Evolutionary conservation across 2,113 vertebrate genomes (phyloP).

Genomic region (Periophthalmus modestus): DNA sequence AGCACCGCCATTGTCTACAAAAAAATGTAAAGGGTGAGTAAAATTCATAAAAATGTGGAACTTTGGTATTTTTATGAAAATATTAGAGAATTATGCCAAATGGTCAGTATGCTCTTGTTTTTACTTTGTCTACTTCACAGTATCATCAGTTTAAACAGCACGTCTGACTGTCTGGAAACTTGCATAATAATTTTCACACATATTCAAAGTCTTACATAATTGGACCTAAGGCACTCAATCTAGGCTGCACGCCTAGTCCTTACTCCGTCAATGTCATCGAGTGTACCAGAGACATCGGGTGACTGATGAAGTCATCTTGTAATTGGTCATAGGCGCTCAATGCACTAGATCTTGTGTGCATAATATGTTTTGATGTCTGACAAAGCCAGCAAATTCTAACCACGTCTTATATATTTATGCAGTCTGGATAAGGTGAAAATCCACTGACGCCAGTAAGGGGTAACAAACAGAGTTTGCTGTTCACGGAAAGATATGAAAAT

Average conservation of each 20-base stretch:
- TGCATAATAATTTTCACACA: not conserved
- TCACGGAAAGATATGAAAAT: constrained; percentile 42
- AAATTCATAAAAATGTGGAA: no score
- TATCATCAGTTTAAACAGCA: not conserved
- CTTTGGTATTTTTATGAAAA: no score
- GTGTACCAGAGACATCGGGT: not conserved
- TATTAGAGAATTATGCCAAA: not conserved
- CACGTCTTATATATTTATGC: not conserved
- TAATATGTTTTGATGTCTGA: not conserved
- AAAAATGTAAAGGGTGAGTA: no score
- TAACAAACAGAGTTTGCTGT: constrained; percentile 14
- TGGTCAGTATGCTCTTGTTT: not conserved
- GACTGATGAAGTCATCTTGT: not conserved
- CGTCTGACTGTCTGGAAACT: not conserved
- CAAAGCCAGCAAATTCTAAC: not conserved
- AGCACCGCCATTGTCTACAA: no score
- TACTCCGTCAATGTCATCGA: not conserved
- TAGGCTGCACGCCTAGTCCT: not conserved
- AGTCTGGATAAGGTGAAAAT: constrained; percentile 21
- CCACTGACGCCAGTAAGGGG: constrained; percentile 37
- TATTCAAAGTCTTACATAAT: not conserved
- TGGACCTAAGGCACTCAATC: not conserved
- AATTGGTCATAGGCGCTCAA: not conserved
- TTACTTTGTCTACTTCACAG: constrained; percentile 4
- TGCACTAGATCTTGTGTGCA: not conserved